Base-by-base conservation (phyloP, 2,888 invertebrate genomes). In the Parapristionchus giblindavisi region DNA sequence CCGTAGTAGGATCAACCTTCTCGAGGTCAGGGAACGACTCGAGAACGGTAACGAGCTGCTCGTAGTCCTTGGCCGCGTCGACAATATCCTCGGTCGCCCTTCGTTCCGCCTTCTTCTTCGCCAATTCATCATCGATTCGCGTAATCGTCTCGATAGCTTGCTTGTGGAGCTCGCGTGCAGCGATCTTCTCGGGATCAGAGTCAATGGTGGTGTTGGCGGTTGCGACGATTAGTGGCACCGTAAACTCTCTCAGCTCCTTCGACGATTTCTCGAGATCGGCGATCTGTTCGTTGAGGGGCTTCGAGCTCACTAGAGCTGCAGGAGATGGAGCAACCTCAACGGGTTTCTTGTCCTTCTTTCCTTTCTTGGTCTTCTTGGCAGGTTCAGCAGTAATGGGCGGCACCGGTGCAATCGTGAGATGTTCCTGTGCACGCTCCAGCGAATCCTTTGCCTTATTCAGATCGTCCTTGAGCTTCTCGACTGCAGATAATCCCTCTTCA, bases 271-370 rank as follows among this genome's bases (percentile, higher is more conserved):
- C 66, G n/a, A 66, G 34, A 21, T 66, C 51, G 17, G 4, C 65
- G 27, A 27, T 43, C 1, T 32, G 27, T 0, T 36, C 66, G 51
- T 27, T 27, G 40, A 40, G 3, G 40, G 8, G 38, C 27, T n/a
- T n/a, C n/a, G n/a, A n/a, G n/a, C n/a, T 38, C 66, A 66, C 11
- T 3, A 43, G 58, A 27, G 40, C 63, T 21, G 63, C 34, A 29
- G 40, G 34, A 0, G 61, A 21, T 0, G 52, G 38, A 21, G 60
- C 52, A 21, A 36, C 32, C 24, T 63, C 74, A 51, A 52, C 65
- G 74, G 38, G 27, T 32, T 52, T 48, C 63, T 63, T 65, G 48
- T 74, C 43, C 52, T 54, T 65, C 11, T 65, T 51, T 17, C 34
- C 29, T 38, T 65, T 38, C 34, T 6, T 21, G 21, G 52, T 40